These are phyloP conservation scores for Pipistrellus pygmaeus DNA, from an alignment of 2,797 vertebrate genomes.

Conservation along the genomic window DNA sequence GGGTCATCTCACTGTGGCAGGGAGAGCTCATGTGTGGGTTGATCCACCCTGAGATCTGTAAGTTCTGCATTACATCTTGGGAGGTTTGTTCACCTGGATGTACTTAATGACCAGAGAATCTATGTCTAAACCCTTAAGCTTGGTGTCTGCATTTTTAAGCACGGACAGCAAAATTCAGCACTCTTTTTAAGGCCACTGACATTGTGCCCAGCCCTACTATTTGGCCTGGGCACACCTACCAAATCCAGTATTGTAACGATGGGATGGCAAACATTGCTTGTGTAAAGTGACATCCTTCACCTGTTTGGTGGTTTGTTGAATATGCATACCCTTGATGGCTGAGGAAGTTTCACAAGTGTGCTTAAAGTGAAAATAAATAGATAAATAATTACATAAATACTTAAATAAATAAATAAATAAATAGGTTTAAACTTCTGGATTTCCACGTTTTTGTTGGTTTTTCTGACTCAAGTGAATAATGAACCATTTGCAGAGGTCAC, in stretches of 20 bases:
- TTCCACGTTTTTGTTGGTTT: background rate
- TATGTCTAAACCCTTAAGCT: background rate
- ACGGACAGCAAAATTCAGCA: background rate
- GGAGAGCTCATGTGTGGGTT: background rate
- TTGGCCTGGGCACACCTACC: background rate
- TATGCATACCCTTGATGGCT: background rate
- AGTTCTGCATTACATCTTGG: background rate
- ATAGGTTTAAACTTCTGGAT: background rate
- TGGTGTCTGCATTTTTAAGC: background rate
- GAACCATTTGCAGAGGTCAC: background rate
- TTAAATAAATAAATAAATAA: too few species aligned
- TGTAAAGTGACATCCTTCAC: background rate
- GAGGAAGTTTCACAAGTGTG: background rate
- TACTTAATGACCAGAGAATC: background rate
- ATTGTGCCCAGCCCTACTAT: background rate
- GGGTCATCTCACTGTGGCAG: background rate
- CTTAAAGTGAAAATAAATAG: background rate
- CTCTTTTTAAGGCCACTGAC: background rate
- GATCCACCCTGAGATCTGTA: background rate
- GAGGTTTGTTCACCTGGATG: background rate
- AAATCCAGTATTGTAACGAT: background rate
- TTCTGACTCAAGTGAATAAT: background rate
- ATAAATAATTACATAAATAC: too few species aligned
- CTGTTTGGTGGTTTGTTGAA: background rate
- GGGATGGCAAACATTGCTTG: background rate